Evolutionary conservation across 2,888 invertebrate species (phyloP), one percentile per base, ranked within the genome.

Genomic region (Bedellia somnulentella): DNA sequence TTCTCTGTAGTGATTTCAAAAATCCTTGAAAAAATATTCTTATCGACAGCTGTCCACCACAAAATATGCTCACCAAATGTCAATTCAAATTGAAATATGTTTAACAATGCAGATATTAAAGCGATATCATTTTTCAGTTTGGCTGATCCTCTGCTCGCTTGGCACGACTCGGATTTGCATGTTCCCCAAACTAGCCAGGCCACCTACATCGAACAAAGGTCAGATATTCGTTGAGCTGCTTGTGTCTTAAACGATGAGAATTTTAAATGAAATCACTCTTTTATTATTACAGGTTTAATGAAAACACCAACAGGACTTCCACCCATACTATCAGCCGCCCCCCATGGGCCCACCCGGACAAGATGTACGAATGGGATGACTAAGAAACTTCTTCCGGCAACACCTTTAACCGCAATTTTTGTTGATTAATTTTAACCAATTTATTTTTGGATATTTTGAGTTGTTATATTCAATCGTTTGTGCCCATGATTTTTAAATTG

Each of bases 301-400:
- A 57, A 3, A 49, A 43, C 13, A 75, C 73, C 2, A 66, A 75
- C 43, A 58, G 53, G 22, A 63, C 62, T 3, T 47, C 61, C 0
- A 56, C 68, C 0, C 63, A 67, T 35, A 46, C 71, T 0, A 57
- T 60, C 12, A 59, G 58, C 49, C 68, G 76, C 15, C 78, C 70
- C 35, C 71, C 70, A 6, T 77, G 78, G 77, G 75, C 73, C 9
- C 55, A 61, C 37, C 64, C 68, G 0, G 70, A 67, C 26, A 5
- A 23, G 12, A 37, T 49, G 5, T 57, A 51, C 32, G 60, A 49
- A 28, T 76, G 73, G 73, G 59, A 63, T 14, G 52, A 64, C 37
- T 68, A 60, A 59, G 39, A 31, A 22, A 5, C 8, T 27, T 6
- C 24, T 6, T 2, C n/a, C 10, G 6, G 2, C 11, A 2, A 11